Percentiles rank a stretch among this genome's conserved stretches.
Evolutionary conservation across 2,888 invertebrate genomes (phyloP).

Genomic region (Brachycybe producta): DNA sequence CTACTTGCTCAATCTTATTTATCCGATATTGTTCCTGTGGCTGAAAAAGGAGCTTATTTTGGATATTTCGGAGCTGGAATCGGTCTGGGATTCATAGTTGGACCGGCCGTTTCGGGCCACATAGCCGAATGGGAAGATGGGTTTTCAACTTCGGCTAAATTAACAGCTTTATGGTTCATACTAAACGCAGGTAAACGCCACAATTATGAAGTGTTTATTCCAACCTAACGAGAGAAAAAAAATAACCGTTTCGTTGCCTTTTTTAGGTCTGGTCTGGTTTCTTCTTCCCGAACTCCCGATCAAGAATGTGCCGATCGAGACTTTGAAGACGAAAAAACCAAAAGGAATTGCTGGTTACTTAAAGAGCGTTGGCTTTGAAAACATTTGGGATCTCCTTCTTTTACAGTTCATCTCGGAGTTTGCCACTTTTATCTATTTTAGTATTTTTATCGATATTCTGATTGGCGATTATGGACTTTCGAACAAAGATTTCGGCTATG

Average conservation of each 20-base stretch:
- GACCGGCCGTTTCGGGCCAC: slow-evolving; percentile 33
- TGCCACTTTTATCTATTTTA: neutral
- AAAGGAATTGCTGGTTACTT: neutral
- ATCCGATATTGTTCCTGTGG: slow-evolving; percentile 26
- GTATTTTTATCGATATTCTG: neutral
- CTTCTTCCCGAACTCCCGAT: neutral
- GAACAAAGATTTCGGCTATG: neutral
- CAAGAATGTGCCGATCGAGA: neutral
- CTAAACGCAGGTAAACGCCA: slow-evolving; percentile 29
- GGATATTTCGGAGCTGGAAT: slow-evolving; percentile 32
- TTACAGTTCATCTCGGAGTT: slow-evolving; percentile 1
- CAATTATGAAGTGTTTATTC: too few relatives aligned
- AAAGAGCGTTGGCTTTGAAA: slow-evolving; percentile 3
- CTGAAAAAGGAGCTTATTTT: slow-evolving; percentile 27
- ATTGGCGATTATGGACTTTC: neutral
- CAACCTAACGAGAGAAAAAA: too few relatives aligned
- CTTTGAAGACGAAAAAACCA: neutral
- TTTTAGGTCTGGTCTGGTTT: neutral
- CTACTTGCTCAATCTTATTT: neutral
- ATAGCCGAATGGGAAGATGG: slow-evolving; percentile 29
- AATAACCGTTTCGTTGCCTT: neutral
- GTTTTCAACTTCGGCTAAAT: slow-evolving; percentile 27
- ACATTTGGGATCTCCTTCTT: slow-evolving; percentile 8
- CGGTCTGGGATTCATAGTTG: slow-evolving; percentile 34
- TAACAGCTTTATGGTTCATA: slow-evolving; percentile 28